phyloP scores from a whole-genome alignment of 2,888 invertebrate genomes.

The Drosophila meridionalis region DNA sequence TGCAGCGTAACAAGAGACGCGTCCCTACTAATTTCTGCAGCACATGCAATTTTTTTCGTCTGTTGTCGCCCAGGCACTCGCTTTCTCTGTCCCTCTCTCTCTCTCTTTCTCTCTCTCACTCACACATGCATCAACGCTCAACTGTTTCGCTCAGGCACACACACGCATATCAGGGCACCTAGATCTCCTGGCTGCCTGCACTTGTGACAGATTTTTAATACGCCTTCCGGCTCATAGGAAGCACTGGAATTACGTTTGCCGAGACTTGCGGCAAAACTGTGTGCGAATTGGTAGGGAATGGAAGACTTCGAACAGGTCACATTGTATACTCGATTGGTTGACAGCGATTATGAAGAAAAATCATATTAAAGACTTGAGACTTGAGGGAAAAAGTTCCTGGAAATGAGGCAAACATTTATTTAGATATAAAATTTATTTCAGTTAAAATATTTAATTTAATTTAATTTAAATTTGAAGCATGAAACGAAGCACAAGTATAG shows the following conservation, averaged over 20 bases:
- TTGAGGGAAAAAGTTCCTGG: not conserved
- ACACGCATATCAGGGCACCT: constrained; percentile 27
- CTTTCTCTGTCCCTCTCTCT: constrained; percentile 9
- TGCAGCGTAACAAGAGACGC: constrained; percentile 56
- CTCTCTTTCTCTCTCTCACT: constrained; percentile 1
- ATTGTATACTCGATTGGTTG: not conserved
- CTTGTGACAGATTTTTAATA: constrained; percentile 73
- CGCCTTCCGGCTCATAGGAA: constrained; percentile 58
- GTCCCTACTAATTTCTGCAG: constrained; percentile 73
- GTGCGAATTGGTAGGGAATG: constrained; percentile 22
- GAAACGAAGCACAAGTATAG: not conserved
- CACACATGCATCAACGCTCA: constrained; percentile 8
- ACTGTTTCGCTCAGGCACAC: constrained; percentile 17
- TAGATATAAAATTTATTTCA: no score
- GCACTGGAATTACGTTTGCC: constrained; percentile 19
- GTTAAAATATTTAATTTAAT: no score
- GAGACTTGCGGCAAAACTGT: constrained; percentile 9
- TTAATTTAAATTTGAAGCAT: no score
- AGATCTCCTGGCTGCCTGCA: constrained; percentile 40
- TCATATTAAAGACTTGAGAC: not conserved
- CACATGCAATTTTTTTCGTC: constrained; percentile 69
- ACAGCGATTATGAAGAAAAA: not conserved
- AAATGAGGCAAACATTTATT: no score
- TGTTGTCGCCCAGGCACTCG: constrained; percentile 15
- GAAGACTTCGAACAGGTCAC: not conserved